Evolutionary conservation across 2,797 vertebrate genomes (phyloP).

Genomic region (Xyrichtys novacula): DNA sequence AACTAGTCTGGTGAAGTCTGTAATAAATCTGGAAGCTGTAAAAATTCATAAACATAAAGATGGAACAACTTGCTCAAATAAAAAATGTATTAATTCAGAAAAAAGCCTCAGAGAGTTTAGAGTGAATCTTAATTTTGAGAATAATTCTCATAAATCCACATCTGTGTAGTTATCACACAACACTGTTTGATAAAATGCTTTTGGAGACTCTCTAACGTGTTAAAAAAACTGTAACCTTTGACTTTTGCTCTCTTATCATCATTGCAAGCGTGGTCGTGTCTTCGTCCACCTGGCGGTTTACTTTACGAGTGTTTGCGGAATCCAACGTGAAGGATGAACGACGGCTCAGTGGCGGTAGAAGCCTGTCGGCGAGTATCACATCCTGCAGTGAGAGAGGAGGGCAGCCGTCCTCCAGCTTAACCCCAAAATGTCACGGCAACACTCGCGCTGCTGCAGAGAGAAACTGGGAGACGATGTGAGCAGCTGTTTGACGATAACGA

Average conservation of each 20-base stretch:
- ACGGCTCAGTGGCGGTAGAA: slow-evolving; percentile 16
- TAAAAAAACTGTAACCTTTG: too few relatives aligned
- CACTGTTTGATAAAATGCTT: too few relatives aligned
- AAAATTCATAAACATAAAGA: too few relatives aligned
- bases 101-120: too few relatives aligned
- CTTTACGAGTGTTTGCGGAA: slow-evolving; percentile 6
- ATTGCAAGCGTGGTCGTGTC: background rate
- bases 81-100: too few relatives aligned
- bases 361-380: slow-evolving; percentile 47
- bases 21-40: too few relatives aligned
- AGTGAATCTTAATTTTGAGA: too few relatives aligned
- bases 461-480: slow-evolving; percentile 33
- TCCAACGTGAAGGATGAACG: slow-evolving; percentile 3
- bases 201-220: too few relatives aligned
- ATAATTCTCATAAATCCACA: too few relatives aligned
- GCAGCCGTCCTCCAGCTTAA: slow-evolving; percentile 57
- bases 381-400: slow-evolving; percentile 19
- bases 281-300: slow-evolving; percentile 6
- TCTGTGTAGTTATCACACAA: too few relatives aligned
- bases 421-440: slow-evolving; percentile 64
- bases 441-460: slow-evolving; percentile 13
- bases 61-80: too few relatives aligned
- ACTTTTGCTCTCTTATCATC: background rate
- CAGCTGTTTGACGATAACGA: slow-evolving; percentile 59
- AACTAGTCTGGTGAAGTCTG: too few relatives aligned